Conservation (phyloP, 2,888 invertebrate genomes). For the Standfussiana lucernea region DNA sequence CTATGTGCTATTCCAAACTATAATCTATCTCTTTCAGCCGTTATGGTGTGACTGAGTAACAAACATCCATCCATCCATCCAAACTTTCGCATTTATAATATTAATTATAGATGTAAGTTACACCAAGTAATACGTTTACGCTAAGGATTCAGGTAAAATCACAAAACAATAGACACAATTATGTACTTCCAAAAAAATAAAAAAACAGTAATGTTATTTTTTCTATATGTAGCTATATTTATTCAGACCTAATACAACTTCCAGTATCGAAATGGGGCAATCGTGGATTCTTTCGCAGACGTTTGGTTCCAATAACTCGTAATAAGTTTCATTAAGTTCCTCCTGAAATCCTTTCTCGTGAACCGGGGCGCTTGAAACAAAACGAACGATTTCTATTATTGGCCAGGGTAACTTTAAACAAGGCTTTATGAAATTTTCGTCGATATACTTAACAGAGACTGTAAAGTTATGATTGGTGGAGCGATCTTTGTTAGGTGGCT, state of each 20-base stretch:
- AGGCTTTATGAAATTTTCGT: slow-evolving; percentile 46
- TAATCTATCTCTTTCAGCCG: no score
- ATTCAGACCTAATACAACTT: slow-evolving; percentile 78
- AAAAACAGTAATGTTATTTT: slow-evolving; percentile 47
- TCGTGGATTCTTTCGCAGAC: slow-evolving; percentile 79
- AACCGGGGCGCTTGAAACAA: slow-evolving; percentile 80
- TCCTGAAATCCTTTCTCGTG: slow-evolving; percentile 80
- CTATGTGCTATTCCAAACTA: no score
- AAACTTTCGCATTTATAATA: no score
- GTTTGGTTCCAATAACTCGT: slow-evolving; percentile 77
- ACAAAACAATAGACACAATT: neutral
- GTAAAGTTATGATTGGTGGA: slow-evolving; percentile 20
- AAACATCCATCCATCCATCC: no score
- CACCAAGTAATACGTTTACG: neutral
- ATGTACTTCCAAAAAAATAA: slow-evolving; percentile 4
- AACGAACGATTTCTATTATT: slow-evolving; percentile 50
- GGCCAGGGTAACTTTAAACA: slow-evolving; percentile 48
- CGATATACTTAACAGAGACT: slow-evolving; percentile 36
- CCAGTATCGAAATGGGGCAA: slow-evolving; percentile 83
- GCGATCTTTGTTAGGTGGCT: neutral
- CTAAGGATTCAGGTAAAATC: neutral
- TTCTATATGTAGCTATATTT: slow-evolving; percentile 66
- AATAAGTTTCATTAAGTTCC: slow-evolving; percentile 78
- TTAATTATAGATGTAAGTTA: neutral
- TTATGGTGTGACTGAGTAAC: no score